These are phyloP conservation scores for Uloborus plumipes DNA, from an alignment of 2,888 invertebrate genomes.

Conservation along the genomic window DNA sequence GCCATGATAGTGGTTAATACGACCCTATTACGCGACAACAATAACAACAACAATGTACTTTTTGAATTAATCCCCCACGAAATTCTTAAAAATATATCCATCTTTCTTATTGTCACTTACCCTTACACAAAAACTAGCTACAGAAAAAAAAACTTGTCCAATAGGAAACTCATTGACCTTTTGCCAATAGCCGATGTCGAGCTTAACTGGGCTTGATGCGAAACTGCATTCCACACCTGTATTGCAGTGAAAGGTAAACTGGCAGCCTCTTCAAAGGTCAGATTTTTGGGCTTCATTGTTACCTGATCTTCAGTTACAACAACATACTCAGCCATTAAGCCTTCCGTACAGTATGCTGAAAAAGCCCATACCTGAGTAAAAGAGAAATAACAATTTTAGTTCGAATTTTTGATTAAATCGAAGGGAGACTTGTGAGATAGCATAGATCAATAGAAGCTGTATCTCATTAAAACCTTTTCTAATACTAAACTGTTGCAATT, in stretches of 20 bases:
- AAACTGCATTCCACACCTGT: constrained; percentile 75
- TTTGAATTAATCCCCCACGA: no score
- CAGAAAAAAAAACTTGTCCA: neutral
- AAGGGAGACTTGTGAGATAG: no score
- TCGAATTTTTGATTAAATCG: no score
- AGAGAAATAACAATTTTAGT: no score
- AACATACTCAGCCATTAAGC: constrained; percentile 76
- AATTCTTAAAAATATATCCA: neutral
- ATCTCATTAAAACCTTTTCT: no score
- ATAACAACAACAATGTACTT: no score
- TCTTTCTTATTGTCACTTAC: no score
- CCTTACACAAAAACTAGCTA: neutral
- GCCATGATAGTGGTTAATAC: no score
- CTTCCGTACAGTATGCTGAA: constrained; percentile 76
- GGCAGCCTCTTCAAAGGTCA: constrained; percentile 77
- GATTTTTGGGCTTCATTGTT: constrained; percentile 75
- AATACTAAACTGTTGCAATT: no score
- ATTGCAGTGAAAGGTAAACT: constrained; percentile 77
- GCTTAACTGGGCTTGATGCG: constrained; percentile 73
- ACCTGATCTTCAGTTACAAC: constrained; percentile 73
- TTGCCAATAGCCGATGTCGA: constrained; percentile 74
- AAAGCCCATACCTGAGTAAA: constrained; percentile 72
- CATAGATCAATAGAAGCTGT: no score
- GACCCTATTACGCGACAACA: no score
- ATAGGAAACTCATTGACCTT: constrained; percentile 71